Evolutionary conservation across 2,888 invertebrate species (phyloP), one percentile per base, ranked within the genome.

Genomic region (Desoria tigrina): DNA sequence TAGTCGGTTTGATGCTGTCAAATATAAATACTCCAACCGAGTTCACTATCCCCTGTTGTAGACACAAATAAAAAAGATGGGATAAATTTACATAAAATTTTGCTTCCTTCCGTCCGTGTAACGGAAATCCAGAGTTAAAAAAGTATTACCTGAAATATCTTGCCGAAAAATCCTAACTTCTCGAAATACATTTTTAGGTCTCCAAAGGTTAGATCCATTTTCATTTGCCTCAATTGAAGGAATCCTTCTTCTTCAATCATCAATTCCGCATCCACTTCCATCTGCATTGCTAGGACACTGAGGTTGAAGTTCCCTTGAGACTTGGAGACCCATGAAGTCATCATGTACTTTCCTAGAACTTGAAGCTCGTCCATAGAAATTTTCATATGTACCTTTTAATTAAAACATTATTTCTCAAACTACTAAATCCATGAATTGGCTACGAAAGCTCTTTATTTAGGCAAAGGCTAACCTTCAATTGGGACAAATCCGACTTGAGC

Each of bases 1-100:
- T 86, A 72, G 88, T 88, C 0, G 92, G 92, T 78, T 93, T 92
- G 77, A 93, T 89, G 6, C 89, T 88, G 78, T 92, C 90, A 76
- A 94, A 92, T 16, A 94, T 84, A 68, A 90, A 85, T n/a, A 86
- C 86, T 0, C 92, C 91, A 0, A 92, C 85, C 0, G 90, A 88
- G 79, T 92, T 93, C 51, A 93, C 85, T 42, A 92, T 83, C 0
- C 89, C 86, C 78, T 89, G 88, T 37, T 6, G 26, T 24, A 28
- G n/a, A 55, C 39, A 39, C 39, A 39, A 16, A 39, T 39, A 11
- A 16, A 39, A n/a, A n/a, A n/a, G n/a, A n/a, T n/a, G n/a, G n/a
- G n/a, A n/a, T n/a, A n/a, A n/a, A n/a, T 32, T 32, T 32, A 32
- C 6, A 32, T 32, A 11, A 32, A 32, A 32, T 32, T 11, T 7